Evolutionary conservation across 2,888 invertebrate genomes (phyloP).

Genomic region (Acanthoscelides obtectus): DNA sequence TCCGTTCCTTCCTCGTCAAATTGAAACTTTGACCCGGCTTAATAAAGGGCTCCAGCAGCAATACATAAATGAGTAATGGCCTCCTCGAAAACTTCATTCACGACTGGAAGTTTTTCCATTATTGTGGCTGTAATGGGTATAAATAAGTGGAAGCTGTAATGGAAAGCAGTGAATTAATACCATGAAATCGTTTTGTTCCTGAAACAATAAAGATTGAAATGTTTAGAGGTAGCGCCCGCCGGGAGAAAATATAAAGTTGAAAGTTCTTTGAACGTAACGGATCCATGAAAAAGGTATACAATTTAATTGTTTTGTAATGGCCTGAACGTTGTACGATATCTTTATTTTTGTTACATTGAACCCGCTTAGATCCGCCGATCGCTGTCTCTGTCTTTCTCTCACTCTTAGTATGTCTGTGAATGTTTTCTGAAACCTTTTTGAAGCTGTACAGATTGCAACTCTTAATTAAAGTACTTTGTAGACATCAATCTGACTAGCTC

Average conservation of each 20-base stretch:
- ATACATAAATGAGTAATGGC: not conserved
- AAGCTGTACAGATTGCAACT: too few relatives aligned
- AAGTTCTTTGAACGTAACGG: not conserved
- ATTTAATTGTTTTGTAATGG: not conserved
- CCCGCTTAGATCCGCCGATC: too few relatives aligned
- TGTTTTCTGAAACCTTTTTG: too few relatives aligned
- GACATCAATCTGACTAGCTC: too few relatives aligned
- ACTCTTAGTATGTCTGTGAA: too few relatives aligned
- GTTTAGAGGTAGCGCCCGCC: not conserved
- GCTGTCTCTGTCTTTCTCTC: too few relatives aligned
- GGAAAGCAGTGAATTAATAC: not conserved
- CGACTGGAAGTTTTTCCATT: not conserved
- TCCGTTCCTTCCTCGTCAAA: too few relatives aligned
- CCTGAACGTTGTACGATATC: too few relatives aligned
- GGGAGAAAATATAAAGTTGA: not conserved
- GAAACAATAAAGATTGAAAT: not conserved
- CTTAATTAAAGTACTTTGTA: too few relatives aligned
- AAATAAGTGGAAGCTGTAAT: not conserved
- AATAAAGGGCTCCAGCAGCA: not conserved
- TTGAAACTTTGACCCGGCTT: not conserved
- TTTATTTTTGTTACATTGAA: too few relatives aligned
- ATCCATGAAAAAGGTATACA: not conserved
- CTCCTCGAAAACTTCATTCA: not conserved
- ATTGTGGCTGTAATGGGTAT: not conserved
- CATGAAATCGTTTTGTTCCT: not conserved